Evolutionary conservation across 2,888 invertebrate species (phyloP).

Genomic region (Hypomecis atomaria): DNA sequence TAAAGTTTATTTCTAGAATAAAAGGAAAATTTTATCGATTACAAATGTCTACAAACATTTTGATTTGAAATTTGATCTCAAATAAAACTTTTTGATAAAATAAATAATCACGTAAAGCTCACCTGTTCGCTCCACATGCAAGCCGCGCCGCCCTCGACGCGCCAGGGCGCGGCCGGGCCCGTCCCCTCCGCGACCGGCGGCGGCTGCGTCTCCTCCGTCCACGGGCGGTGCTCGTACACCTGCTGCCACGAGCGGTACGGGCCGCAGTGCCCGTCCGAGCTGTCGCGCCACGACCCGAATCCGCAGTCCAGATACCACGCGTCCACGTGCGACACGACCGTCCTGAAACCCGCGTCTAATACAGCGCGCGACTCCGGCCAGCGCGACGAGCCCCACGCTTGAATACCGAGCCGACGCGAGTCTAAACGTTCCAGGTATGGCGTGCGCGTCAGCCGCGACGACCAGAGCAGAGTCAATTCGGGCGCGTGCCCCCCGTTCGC

Average conservation of each 20-base stretch:
- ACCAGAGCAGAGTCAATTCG: conserved; percentile 88
- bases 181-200: conserved; percentile 74
- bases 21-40: no score
- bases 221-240: conserved; percentile 92
- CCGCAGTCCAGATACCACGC: conserved; percentile 96
- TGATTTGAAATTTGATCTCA: no score
- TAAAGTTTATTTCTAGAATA: no score
- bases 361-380: conserved; percentile 93
- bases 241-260: conserved; percentile 95
- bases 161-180: conserved; percentile 82
- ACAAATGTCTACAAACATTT: no score
- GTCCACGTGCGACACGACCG: conserved; percentile 93
- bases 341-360: conserved; percentile 90
- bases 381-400: conserved; percentile 92
- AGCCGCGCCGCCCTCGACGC: conserved; percentile 89
- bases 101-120: background rate
- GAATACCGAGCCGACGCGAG: conserved; percentile 86
- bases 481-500: conserved; percentile 86
- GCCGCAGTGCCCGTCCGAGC: conserved; percentile 93
- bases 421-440: conserved; percentile 87
- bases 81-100: no score
- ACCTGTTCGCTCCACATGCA: conserved; percentile 95
- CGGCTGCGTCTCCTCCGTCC: conserved; percentile 77
- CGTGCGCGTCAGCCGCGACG: conserved; percentile 89
- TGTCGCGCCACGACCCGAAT: conserved; percentile 93